Conservation (phyloP, 2,888 invertebrate species). For the Drosophila eohydei region DNA sequence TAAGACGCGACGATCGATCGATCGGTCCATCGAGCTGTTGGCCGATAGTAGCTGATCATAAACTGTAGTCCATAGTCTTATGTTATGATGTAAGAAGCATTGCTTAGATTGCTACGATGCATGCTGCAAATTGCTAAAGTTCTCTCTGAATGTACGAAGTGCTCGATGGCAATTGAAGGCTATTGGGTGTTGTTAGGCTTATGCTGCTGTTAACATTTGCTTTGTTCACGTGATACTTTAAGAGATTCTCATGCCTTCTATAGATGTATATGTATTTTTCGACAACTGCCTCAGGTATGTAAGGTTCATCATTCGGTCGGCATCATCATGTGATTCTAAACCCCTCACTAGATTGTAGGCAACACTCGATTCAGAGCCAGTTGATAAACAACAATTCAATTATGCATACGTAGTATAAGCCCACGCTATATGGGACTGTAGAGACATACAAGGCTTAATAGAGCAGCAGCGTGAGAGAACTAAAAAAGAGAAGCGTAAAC, state of each 20-base stretch:
- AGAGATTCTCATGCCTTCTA: neutral
- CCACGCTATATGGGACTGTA: constrained; percentile 3
- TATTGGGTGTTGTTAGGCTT: constrained; percentile 8
- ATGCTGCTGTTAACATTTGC: constrained; percentile 15
- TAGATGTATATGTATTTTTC: constrained; percentile 16
- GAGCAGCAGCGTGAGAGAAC: constrained; percentile 17
- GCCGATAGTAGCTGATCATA: constrained; percentile 9
- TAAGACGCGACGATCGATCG: neutral
- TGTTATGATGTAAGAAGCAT: neutral
- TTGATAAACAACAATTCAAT: neutral
- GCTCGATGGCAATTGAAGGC: neutral
- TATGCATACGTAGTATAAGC: constrained; percentile 10
- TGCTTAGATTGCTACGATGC: constrained; percentile 12
- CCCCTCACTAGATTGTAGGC: neutral
- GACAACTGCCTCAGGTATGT: constrained; percentile 30
- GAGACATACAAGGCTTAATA: constrained; percentile 19
- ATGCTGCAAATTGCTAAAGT: constrained; percentile 4
- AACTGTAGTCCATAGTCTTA: constrained; percentile 8
- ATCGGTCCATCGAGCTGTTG: constrained; percentile 3
- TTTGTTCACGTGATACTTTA: constrained; percentile 14
- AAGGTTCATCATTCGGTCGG: constrained; percentile 18
- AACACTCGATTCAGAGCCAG: neutral
- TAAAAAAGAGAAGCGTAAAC: neutral
- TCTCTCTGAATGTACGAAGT: neutral
- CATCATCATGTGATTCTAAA: constrained; percentile 6